These are phyloP conservation scores for Leucophenga montana DNA, from an alignment of 2,888 invertebrate species.

Conservation along the genomic window DNA sequence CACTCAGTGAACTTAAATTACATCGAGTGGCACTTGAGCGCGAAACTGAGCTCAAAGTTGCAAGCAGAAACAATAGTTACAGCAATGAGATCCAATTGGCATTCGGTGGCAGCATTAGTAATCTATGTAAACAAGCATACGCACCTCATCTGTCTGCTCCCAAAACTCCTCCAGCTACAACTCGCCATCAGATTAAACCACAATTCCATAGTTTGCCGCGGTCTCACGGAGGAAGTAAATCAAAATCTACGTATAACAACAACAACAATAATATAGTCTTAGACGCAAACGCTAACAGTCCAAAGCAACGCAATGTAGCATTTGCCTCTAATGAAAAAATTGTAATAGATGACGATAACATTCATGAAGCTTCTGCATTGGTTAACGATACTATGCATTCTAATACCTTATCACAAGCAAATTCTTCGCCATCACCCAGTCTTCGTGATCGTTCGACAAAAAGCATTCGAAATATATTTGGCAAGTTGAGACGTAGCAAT, in stretches of 20 bases:
- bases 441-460: constrained; percentile 72
- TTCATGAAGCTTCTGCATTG: constrained; percentile 52
- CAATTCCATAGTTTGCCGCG: constrained; percentile 88
- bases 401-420: constrained; percentile 72
- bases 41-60: constrained; percentile 82
- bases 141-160: constrained; percentile 42
- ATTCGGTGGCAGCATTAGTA: constrained; percentile 70
- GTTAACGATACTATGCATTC: constrained; percentile 64
- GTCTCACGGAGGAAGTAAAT: constrained; percentile 76
- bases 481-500: constrained; percentile 80
- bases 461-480: constrained; percentile 80
- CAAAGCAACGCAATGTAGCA: constrained; percentile 66
- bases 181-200: constrained; percentile 82
- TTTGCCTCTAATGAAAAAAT: constrained; percentile 69
- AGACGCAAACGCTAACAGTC: constrained; percentile 60
- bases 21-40: constrained; percentile 89
- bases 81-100: constrained; percentile 24
- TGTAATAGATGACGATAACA: constrained; percentile 58
- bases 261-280: constrained; percentile 45
- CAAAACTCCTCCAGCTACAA: constrained; percentile 84
- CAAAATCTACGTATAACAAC: constrained; percentile 56
- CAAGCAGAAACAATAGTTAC: constrained; percentile 38
- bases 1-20: constrained; percentile 92
- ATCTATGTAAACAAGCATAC: constrained; percentile 59
- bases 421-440: constrained; percentile 73